These are phyloP conservation scores for Urosaurus nigricauda DNA, from an alignment of 2,797 vertebrate genomes.

Conservation along the genomic window DNA sequence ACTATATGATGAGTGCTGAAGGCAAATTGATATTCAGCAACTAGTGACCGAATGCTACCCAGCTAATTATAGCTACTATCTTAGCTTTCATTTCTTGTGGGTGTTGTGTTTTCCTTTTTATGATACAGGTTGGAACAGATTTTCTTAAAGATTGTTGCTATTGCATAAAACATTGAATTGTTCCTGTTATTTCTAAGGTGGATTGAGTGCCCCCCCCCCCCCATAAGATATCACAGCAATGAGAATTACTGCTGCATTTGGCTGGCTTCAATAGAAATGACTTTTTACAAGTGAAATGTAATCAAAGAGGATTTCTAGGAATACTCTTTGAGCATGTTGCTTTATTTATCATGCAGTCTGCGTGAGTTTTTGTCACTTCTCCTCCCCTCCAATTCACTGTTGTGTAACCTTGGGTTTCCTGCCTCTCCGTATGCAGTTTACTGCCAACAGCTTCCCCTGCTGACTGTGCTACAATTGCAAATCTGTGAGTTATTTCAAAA, in stretches of 20 bases:
- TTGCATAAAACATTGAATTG: conserved; percentile 10
- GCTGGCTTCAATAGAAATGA: conserved; percentile 22
- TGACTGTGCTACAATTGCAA: neutral
- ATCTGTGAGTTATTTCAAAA: conserved; percentile 54
- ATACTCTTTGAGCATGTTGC: conserved; percentile 17
- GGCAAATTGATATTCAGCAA: conserved; percentile 45
- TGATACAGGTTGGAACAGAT: neutral
- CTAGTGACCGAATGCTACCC: conserved; percentile 50
- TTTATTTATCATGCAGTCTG: neutral
- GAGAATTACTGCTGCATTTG: conserved; percentile 1
- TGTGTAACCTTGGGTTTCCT: conserved; percentile 43
- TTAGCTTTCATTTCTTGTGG: conserved; percentile 1
- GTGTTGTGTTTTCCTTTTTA: neutral
- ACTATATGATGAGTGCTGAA: neutral
- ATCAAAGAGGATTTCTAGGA: conserved; percentile 4
- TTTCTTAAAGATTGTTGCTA: neutral
- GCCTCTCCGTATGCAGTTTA: neutral
- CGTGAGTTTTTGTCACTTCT: conserved; percentile 1
- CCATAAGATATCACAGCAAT: neutral
- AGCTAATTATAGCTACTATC: conserved; percentile 19
- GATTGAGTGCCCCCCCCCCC: neutral
- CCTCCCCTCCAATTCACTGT: conserved; percentile 3
- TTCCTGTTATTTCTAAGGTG: conserved; percentile 5
- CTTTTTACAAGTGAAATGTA: conserved; percentile 25
- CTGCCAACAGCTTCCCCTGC: conserved; percentile 23